phyloP scores from a whole-genome alignment of 2,113 vertebrate species.

The Perca schrenkii region DNA sequence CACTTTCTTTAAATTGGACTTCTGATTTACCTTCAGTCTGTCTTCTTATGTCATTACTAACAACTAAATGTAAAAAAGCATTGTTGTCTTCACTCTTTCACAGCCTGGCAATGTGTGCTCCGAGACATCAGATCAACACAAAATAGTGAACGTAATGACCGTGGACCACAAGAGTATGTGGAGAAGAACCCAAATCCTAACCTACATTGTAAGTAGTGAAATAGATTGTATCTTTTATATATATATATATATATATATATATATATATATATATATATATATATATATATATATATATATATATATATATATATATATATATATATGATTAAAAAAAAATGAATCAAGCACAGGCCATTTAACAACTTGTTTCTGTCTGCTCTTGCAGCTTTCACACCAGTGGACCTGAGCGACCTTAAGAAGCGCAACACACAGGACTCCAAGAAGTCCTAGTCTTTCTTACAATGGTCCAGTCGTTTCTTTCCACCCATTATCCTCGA shows the following conservation, averaged over 20 bases:
- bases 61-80: neutral
- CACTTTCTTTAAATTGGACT: neutral
- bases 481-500: constrained; percentile 71
- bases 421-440: constrained; percentile 91
- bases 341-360: neutral
- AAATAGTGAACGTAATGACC: constrained; percentile 90
- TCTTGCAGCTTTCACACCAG: constrained; percentile 90
- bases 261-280: no score
- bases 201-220: constrained; percentile 90
- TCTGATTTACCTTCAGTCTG: neutral
- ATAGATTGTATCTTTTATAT: neutral
- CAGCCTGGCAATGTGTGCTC: constrained; percentile 97
- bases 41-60: neutral
- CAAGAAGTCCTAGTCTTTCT: constrained; percentile 90
- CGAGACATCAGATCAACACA: constrained; percentile 93
- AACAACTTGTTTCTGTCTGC: constrained; percentile 20
- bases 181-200: constrained; percentile 97
- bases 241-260: no score
- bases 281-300: no score
- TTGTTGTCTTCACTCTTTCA: constrained; percentile 1
- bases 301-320: no score
- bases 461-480: constrained; percentile 48
- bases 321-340: neutral
- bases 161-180: constrained; percentile 96
- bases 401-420: constrained; percentile 93